Percentiles rank a stretch among this genome's conserved stretches.
Conservation (phyloP, 2,888 invertebrate genomes). For the Drosophila trichaetosa region DNA sequence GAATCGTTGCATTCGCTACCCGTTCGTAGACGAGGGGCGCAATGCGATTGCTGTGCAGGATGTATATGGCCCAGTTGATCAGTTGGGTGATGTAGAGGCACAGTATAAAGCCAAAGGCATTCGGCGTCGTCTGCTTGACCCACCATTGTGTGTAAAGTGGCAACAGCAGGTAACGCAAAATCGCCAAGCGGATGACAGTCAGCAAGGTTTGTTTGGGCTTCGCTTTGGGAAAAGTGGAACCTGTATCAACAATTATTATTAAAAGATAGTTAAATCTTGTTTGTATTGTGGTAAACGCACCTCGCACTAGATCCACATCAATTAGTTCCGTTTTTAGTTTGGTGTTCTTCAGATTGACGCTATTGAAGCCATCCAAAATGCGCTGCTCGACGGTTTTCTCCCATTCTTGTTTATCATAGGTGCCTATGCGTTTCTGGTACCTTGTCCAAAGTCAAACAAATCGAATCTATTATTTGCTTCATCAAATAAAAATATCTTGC, state of each 20-base stretch:
- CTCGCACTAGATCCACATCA: slow-evolving; percentile 97
- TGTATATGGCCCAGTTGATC: slow-evolving; percentile 85
- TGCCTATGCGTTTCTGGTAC: slow-evolving; percentile 98
- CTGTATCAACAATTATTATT: slow-evolving; percentile 85
- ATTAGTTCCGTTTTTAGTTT: slow-evolving; percentile 96
- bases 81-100: slow-evolving; percentile 91
- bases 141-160: slow-evolving; percentile 96
- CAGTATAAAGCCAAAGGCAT: slow-evolving; percentile 90
- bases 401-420: slow-evolving; percentile 99
- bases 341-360: slow-evolving; percentile 91
- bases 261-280: neutral
- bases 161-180: slow-evolving; percentile 92
- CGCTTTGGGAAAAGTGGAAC: slow-evolving; percentile 97
- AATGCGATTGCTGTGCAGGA: slow-evolving; percentile 81
- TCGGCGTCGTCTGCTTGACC: slow-evolving; percentile 93
- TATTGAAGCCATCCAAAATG: slow-evolving; percentile 93
- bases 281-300: slow-evolving; percentile 85
- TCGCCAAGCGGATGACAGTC: slow-evolving; percentile 93
- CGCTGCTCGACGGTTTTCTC: slow-evolving; percentile 97
- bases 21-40: slow-evolving; percentile 37
- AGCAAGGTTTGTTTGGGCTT: slow-evolving; percentile 96
- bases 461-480: neutral
- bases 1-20: slow-evolving; percentile 46
- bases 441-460: slow-evolving; percentile 84
- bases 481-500: neutral